phyloP scores from a whole-genome alignment of 2,797 vertebrate genomes.

The Tenualosa thibaudeaui region DNA sequence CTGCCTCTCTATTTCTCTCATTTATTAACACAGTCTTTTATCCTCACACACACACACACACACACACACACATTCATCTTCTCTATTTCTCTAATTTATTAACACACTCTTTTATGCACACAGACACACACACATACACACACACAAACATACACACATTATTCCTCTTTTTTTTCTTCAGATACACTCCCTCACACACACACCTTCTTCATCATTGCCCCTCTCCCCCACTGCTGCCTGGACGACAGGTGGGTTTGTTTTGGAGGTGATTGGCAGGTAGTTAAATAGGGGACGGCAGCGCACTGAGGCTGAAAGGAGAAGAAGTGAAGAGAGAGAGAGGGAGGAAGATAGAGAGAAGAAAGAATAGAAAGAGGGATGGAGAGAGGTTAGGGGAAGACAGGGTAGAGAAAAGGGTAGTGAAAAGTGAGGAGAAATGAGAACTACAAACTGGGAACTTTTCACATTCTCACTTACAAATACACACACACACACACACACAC shows the following conservation, averaged over 20 bases:
- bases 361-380: conserved; percentile 21
- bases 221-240: conserved; percentile 55
- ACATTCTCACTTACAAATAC: not conserved
- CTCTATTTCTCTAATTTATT: not conserved
- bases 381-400: conserved; percentile 37
- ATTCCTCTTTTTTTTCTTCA: not conserved
- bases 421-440: conserved; percentile 29
- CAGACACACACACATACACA: not conserved
- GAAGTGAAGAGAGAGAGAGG: conserved; percentile 37
- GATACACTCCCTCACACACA: not conserved
- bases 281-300: conserved; percentile 76
- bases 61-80: not conserved
- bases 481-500: not conserved
- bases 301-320: conserved; percentile 76
- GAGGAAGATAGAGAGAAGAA: not conserved
- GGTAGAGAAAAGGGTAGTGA: conserved; percentile 48
- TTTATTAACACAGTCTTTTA: not conserved
- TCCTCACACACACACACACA: not conserved
- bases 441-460: conserved; percentile 1
- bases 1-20: too few relatives aligned
- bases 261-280: conserved; percentile 75
- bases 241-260: conserved; percentile 80
- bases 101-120: not conserved
- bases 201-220: conserved; percentile 51
- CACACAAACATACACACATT: not conserved